Evolutionary conservation across 2,113 vertebrate species (phyloP).

Genomic region (Calidris pugnax): DNA sequence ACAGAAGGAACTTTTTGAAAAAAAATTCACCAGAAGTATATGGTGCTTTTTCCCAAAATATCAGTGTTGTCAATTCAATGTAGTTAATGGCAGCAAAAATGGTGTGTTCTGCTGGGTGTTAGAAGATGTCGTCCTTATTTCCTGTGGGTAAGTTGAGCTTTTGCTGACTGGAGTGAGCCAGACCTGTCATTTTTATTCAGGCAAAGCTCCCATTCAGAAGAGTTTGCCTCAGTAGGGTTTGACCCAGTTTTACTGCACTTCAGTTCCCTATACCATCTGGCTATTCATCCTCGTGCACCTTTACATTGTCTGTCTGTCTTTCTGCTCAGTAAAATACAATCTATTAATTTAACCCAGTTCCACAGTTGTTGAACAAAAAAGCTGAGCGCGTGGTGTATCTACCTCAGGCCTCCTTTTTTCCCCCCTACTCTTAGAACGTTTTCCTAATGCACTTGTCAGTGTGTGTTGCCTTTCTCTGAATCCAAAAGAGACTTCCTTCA

Average conservation of each 20-base stretch:
- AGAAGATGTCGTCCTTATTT: not conserved
- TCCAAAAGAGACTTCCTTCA: constrained; percentile 43
- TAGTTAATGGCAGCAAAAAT: not conserved
- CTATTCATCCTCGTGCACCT: not conserved
- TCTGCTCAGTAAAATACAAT: not conserved
- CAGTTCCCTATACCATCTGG: not conserved
- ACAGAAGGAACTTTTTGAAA: not conserved
- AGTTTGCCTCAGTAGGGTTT: not conserved
- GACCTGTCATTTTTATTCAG: not conserved
- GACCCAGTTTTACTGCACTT: not conserved
- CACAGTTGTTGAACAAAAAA: not conserved
- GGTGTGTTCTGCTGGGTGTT: not conserved
- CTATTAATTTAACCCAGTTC: not conserved
- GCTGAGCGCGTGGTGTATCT: not conserved
- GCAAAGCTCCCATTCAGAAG: not conserved
- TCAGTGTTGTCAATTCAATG: not conserved
- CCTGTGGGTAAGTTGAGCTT: not conserved
- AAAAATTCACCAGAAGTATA: not conserved
- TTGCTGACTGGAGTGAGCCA: not conserved
- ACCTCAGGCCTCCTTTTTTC: not conserved
- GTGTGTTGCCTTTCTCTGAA: constrained; percentile 7
- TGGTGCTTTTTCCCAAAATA: not conserved
- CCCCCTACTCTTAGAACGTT: not conserved
- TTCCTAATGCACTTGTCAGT: constrained; percentile 24
- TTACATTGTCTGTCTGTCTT: not conserved